Percentiles rank a stretch among this genome's conserved stretches.
phyloP scores from a whole-genome alignment of 2,888 invertebrate genomes.

The Cistogaster globosa region DNA sequence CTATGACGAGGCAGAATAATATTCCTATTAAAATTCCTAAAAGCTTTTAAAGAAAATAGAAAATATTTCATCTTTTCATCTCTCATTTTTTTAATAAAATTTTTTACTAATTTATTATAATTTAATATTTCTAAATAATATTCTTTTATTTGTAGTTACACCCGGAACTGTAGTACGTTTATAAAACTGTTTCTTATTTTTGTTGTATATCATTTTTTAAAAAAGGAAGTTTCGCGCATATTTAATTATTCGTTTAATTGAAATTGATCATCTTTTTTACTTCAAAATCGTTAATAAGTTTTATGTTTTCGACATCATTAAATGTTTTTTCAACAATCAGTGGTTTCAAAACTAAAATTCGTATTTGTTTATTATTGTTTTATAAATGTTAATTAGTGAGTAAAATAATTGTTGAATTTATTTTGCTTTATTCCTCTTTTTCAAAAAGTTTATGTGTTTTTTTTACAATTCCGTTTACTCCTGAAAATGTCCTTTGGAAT shows the following conservation, averaged over 20 bases:
- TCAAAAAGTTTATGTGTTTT: slow-evolving; percentile 4
- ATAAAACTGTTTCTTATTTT: slow-evolving; percentile 69
- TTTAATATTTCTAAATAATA: slow-evolving; percentile 21
- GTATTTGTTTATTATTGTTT: slow-evolving; percentile 33
- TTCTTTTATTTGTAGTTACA: slow-evolving; percentile 77
- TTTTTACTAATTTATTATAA: background rate
- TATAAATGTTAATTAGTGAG: slow-evolving; percentile 64
- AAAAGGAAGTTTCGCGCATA: slow-evolving; percentile 8
- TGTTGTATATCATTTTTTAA: slow-evolving; percentile 11
- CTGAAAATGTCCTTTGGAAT: slow-evolving; percentile 42
- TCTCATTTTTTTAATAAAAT: background rate
- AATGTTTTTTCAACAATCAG: slow-evolving; percentile 25
- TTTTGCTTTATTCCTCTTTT: background rate
- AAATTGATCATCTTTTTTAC: slow-evolving; percentile 24
- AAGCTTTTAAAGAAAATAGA: too few relatives aligned
- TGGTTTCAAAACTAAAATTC: background rate
- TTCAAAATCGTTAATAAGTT: slow-evolving; percentile 33
- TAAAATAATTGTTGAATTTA: slow-evolving; percentile 68
- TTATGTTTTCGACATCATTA: slow-evolving; percentile 49
- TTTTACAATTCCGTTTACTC: background rate
- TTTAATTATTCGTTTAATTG: slow-evolving; percentile 24
- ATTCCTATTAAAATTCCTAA: too few relatives aligned
- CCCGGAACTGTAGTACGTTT: slow-evolving; percentile 79
- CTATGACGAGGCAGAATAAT: too few relatives aligned
- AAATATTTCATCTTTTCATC: background rate